phyloP scores from a whole-genome alignment of 2,797 vertebrate genomes.

The Pangasius mekongensis region DNA sequence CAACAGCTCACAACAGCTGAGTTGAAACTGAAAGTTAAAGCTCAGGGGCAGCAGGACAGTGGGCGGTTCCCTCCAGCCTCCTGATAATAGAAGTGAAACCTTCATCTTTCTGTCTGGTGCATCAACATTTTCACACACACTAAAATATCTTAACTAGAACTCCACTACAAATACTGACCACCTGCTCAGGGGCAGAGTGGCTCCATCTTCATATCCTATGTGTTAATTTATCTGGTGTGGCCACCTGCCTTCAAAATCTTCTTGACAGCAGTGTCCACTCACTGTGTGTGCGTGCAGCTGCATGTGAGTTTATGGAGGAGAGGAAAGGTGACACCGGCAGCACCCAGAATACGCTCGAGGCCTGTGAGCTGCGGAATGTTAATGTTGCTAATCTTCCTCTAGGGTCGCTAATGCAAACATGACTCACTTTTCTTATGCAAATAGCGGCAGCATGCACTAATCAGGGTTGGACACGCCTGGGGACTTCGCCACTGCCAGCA shows the following conservation, averaged over 20 bases:
- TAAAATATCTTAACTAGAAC: slow-evolving; percentile 15
- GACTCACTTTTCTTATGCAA: slow-evolving; percentile 76
- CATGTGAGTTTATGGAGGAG: slow-evolving; percentile 16
- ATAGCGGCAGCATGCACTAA: slow-evolving; percentile 74
- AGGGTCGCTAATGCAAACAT: slow-evolving; percentile 45
- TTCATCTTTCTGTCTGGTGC: neutral
- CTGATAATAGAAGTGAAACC: neutral
- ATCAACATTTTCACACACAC: neutral
- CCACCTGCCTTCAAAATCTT: slow-evolving; percentile 30
- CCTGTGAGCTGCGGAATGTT: slow-evolving; percentile 52
- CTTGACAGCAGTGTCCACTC: slow-evolving; percentile 17
- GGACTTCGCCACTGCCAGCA: slow-evolving; percentile 50
- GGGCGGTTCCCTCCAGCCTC: neutral
- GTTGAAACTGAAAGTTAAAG: neutral
- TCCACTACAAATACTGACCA: neutral
- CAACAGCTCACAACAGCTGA: neutral
- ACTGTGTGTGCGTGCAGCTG: slow-evolving; percentile 9
- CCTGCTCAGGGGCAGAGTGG: slow-evolving; percentile 3
- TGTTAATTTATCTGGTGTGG: slow-evolving; percentile 16
- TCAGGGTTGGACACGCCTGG: slow-evolving; percentile 63
- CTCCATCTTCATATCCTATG: slow-evolving; percentile 8
- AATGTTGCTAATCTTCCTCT: slow-evolving; percentile 62
- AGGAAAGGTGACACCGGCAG: slow-evolving; percentile 36
- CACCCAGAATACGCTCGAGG: slow-evolving; percentile 18
- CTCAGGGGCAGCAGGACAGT: neutral